Evolutionary conservation across 2,113 vertebrate species (phyloP), one percentile per base, ranked within the genome.

Genomic region (Tyrannus savana): DNA sequence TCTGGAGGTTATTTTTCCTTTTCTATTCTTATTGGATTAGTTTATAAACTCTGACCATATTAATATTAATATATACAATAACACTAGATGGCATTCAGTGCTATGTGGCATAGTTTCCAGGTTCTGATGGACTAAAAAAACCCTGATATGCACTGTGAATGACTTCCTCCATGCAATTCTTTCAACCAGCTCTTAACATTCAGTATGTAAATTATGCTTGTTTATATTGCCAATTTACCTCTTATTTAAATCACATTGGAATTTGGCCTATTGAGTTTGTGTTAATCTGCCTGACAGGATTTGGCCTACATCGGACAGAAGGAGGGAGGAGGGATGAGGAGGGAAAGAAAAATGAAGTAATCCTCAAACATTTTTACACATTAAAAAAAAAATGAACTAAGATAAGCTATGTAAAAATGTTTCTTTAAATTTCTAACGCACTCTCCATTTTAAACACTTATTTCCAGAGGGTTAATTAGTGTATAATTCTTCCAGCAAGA

Each of bases 161-260:
- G 50, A 58, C 59, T 94, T 96, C 17, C 25, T 91, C 47, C 28
- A 27, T 41, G 68, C 39, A 80, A 58, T 83, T 80, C 75, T 90
- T 94, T 90, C 59, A 90, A 85, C 33, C 18, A 93, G 39, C 35
- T 71, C 50, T 85, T 80, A 90, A 76, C 39, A 86, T 33, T 89
- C 62, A 63, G n/a, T 81, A 93, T 94, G 91, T 71, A 96, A 94
- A 96, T 96, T 91, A 31, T 0, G 1, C 52, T 83, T 95, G 79
- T 93, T 94, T 95, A 84, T 85, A 86, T 77, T 94, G 84, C 90
- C 94, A 96, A 88, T 94, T 97, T 96, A 77, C 75, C 63, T 95
- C 55, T 35, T 71, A 86, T 95, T 96, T 91, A 92, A 96, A 90
- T 79, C 82, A 86, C 79, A 37, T 21, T 94, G 90, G 93, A 97